A percentile compares a stretch with the other conserved stretches of the same genome.
These are phyloP conservation scores for Procavia capensis DNA, from an alignment of 2,113 vertebrate species.

Conservation along the genomic window DNA sequence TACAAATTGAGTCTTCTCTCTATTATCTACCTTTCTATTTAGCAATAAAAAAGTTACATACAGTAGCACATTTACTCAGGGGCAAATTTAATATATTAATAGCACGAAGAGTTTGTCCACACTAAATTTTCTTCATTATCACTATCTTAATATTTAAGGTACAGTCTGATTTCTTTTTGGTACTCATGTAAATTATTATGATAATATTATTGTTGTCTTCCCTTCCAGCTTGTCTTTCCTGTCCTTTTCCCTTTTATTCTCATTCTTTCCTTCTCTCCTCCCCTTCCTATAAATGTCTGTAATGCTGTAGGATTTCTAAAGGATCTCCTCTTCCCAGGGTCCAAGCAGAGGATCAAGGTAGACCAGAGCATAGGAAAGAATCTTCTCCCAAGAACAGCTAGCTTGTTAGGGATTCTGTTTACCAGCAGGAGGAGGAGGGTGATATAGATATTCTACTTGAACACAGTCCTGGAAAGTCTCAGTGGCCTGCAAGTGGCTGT, in stretches of 20 bases:
- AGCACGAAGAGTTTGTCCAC: not conserved
- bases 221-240: not conserved
- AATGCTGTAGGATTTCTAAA: not conserved
- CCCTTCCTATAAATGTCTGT: not conserved
- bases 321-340: not conserved
- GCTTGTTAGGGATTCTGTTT: not conserved
- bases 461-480: not conserved
- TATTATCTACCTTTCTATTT: not conserved
- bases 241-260: not conserved
- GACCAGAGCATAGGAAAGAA: not conserved
- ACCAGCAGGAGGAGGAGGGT: no score
- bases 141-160: not conserved
- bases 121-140: not conserved
- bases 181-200: not conserved
- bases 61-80: not conserved
- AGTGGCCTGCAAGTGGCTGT: not conserved
- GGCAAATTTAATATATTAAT: constrained; percentile 25
- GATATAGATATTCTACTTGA: not conserved
- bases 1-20: not conserved
- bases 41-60: not conserved
- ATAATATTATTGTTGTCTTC: not conserved
- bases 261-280: not conserved
- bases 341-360: no score
- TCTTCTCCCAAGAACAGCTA: not conserved
- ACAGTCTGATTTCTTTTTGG: not conserved